Conservation (phyloP, 2,113 vertebrate species). For the Atlantisia rogersi region DNA sequence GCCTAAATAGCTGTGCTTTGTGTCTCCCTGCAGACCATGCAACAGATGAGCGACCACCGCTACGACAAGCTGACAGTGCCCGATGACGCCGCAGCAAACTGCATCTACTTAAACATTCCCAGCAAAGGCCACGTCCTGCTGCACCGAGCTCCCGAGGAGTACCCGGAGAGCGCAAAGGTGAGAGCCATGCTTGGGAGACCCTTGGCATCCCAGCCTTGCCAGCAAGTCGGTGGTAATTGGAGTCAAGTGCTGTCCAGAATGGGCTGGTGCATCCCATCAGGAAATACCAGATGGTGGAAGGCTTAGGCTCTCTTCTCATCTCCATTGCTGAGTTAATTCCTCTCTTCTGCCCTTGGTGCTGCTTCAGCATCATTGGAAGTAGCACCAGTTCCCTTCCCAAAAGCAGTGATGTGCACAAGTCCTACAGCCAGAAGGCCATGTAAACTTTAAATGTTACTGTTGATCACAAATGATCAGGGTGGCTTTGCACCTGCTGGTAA, state of each 20-base stretch:
- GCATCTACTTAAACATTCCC: slow-evolving; percentile 92
- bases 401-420: neutral
- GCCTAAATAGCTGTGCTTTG: neutral
- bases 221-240: neutral
- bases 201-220: accelerated
- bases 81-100: slow-evolving; percentile 91
- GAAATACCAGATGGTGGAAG: neutral
- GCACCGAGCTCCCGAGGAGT: slow-evolving; percentile 87
- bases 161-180: slow-evolving; percentile 92
- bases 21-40: slow-evolving; percentile 87
- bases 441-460: accelerated
- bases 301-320: neutral
- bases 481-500: neutral
- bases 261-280: neutral
- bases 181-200: neutral
- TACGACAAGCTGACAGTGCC: slow-evolving; percentile 96
- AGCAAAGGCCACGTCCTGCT: slow-evolving; percentile 91
- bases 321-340: neutral
- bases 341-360: neutral
- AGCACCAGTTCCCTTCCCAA: neutral
- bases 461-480: neutral
- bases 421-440: accelerated
- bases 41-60: slow-evolving; percentile 96
- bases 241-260: neutral
- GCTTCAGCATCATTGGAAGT: neutral